These are phyloP conservation scores for Idris sp. DNA, from an alignment of 1,140 invertebrate genomes.

Conservation along the genomic window DNA sequence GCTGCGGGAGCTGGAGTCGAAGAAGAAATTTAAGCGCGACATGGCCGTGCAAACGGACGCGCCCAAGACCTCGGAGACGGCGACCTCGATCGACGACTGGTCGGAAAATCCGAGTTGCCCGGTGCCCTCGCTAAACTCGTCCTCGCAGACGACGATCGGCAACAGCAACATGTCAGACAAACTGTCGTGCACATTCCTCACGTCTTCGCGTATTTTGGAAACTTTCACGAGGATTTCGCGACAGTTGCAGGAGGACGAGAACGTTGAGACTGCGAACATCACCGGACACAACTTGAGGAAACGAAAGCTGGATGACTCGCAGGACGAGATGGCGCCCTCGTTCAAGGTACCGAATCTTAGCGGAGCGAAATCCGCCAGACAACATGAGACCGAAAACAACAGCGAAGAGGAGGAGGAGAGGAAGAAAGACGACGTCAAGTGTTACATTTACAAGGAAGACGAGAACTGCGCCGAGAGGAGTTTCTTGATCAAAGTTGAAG, in stretches of 20 bases:
- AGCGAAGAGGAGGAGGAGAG: slow-evolving; percentile 30
- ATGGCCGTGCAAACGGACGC: slow-evolving; percentile 46
- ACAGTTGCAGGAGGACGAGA: slow-evolving; percentile 36
- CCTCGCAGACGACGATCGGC: slow-evolving; percentile 20
- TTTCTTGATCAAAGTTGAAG: slow-evolving; percentile 73
- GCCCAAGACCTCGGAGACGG: slow-evolving; percentile 18
- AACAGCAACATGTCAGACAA: slow-evolving; percentile 39
- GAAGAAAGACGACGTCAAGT: slow-evolving; percentile 67
- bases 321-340: slow-evolving; percentile 46
- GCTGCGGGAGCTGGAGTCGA: slow-evolving; percentile 5
- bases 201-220: slow-evolving; percentile 74
- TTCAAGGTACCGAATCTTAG: slow-evolving; percentile 68
- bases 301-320: slow-evolving; percentile 67
- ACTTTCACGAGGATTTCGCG: slow-evolving; percentile 67
- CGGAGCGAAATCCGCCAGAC: slow-evolving; percentile 3
- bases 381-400: slow-evolving; percentile 34
- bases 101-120: slow-evolving; percentile 68
- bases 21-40: slow-evolving; percentile 9
- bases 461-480: slow-evolving; percentile 70
- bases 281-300: slow-evolving; percentile 64
- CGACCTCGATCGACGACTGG: slow-evolving; percentile 72
- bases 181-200: slow-evolving; percentile 70
- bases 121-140: slow-evolving; percentile 62
- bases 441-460: slow-evolving; percentile 72
- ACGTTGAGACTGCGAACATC: neutral